Base-by-base conservation (phyloP, 1,140 invertebrate species). In the Drosophila pseudoobscura region DNA sequence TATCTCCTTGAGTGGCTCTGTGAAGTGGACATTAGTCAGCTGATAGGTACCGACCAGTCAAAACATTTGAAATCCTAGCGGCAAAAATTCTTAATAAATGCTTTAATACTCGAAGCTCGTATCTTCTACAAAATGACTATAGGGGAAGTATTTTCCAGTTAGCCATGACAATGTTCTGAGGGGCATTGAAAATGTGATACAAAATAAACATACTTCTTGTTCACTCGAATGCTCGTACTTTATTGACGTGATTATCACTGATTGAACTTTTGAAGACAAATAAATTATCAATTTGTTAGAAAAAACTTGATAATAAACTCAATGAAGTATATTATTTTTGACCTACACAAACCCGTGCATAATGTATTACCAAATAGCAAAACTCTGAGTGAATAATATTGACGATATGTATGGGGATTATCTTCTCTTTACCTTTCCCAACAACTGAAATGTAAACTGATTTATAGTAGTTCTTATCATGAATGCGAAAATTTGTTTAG, bases 11-110 rank as follows among this genome's bases (percentile, higher is more conserved):
- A 62, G 24, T 20, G 4, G 5, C 15, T 31, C 22, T 4, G 31
- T 69, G 0, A 56, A 69, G 65, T 66, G 62, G 66, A 6, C 35
- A 65, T 68, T 65, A 65, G 49, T 68, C 64, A 54, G 43, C 35
- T 50, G 51, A 68, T 69, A 49, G 26, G 20, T 22, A 31, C 17
- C 13, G 11, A 39, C 24, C 49, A 35, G 17, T 8, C 20, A 17
- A 24, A 47, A 47, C 9, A 17, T 1, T 0, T 11, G 29, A 68
- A 49, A 56, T 49, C 51, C 51, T 8, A 8, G 17, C 44, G 39
- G 49, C 39, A 20, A 35, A 22, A 5, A 31, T 35, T 26, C n/a
- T 39, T 17, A 17, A 17, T 17, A 17, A 17, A 17, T 17, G 17
- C 17, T 17, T 17, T 63, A 64, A 31, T 49, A 35, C 31, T 31